These are phyloP conservation scores for Albula glossodonta DNA, from an alignment of 2,113 vertebrate genomes.

Conservation along the genomic window DNA sequence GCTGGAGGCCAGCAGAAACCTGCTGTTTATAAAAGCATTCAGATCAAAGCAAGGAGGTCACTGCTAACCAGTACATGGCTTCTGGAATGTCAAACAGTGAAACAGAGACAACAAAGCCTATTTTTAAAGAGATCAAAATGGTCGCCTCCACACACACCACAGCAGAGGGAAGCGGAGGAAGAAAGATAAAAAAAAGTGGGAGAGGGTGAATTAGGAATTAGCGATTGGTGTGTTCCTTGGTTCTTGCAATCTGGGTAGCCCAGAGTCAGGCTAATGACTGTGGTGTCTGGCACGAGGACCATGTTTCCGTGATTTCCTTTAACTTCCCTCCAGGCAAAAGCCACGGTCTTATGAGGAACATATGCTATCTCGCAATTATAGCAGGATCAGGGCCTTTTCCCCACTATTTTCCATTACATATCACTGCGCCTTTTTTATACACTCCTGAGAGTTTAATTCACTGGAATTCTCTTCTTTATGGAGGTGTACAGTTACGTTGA, in stretches of 20 bases:
- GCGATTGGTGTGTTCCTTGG: slow-evolving; percentile 65
- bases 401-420: slow-evolving; percentile 55
- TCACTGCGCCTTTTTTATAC: slow-evolving; percentile 37
- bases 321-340: slow-evolving; percentile 58
- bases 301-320: slow-evolving; percentile 67
- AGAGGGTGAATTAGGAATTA: slow-evolving; percentile 71
- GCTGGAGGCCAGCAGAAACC: slow-evolving; percentile 18
- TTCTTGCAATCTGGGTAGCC: slow-evolving; percentile 62
- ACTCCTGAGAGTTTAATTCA: slow-evolving; percentile 4
- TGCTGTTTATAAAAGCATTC: slow-evolving; percentile 44
- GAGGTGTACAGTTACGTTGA: neutral
- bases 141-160: slow-evolving; percentile 48
- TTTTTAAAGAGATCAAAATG: slow-evolving; percentile 48
- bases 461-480: neutral
- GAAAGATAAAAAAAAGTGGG: slow-evolving; percentile 35
- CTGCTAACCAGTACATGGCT: slow-evolving; percentile 45
- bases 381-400: slow-evolving; percentile 60
- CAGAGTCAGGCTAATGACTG: slow-evolving; percentile 68
- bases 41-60: slow-evolving; percentile 55
- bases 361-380: slow-evolving; percentile 63
- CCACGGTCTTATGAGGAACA: slow-evolving; percentile 60
- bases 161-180: slow-evolving; percentile 43
- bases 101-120: slow-evolving; percentile 38
- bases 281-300: slow-evolving; percentile 63
- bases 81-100: slow-evolving; percentile 46